phyloP scores from a whole-genome alignment of 2,888 invertebrate species.

The Merodon equestris region DNA sequence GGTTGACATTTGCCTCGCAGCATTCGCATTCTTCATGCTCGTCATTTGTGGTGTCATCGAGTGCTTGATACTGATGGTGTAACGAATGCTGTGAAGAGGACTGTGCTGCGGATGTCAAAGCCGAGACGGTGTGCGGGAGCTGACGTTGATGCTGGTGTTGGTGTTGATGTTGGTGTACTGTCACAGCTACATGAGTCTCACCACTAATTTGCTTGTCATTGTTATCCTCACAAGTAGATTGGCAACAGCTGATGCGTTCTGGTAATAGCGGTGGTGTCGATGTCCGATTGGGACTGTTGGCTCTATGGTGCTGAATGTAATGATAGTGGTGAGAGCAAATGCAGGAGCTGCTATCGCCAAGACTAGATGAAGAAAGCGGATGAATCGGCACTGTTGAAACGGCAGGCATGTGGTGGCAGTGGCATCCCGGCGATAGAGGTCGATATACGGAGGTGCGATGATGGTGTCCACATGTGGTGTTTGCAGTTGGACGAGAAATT shows the following conservation, averaged over 20 bases:
- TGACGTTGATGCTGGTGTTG: conserved; percentile 62
- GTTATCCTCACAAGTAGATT: conserved; percentile 62
- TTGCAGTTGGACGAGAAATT: conserved; percentile 58
- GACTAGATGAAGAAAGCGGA: conserved; percentile 63
- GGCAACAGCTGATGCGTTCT: conserved; percentile 61
- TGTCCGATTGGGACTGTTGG: conserved; percentile 71
- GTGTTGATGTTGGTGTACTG: conserved; percentile 69
- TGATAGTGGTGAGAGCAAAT: conserved; percentile 77
- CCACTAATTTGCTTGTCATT: conserved; percentile 70
- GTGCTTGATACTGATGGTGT: conserved; percentile 67
- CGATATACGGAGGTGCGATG: conserved; percentile 64
- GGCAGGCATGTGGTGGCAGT: conserved; percentile 58
- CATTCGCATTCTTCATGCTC: conserved; percentile 61
- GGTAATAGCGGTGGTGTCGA: conserved; percentile 63
- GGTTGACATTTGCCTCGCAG: conserved; percentile 48
- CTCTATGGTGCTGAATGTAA: conserved; percentile 77
- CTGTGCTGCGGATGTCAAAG: conserved; percentile 48
- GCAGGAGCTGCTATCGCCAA: conserved; percentile 70
- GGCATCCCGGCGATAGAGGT: conserved; percentile 61
- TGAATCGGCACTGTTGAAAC: conserved; percentile 42
- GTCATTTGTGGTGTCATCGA: conserved; percentile 65
- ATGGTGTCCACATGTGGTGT: conserved; percentile 58
- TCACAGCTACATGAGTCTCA: conserved; percentile 71
- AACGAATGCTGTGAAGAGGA: conserved; percentile 57
- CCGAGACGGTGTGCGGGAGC: conserved; percentile 57